A percentile compares a stretch with the other conserved stretches of the same genome.
These are phyloP conservation scores for Periparus ater DNA, from an alignment of 2,797 vertebrate species.

Conservation along the genomic window DNA sequence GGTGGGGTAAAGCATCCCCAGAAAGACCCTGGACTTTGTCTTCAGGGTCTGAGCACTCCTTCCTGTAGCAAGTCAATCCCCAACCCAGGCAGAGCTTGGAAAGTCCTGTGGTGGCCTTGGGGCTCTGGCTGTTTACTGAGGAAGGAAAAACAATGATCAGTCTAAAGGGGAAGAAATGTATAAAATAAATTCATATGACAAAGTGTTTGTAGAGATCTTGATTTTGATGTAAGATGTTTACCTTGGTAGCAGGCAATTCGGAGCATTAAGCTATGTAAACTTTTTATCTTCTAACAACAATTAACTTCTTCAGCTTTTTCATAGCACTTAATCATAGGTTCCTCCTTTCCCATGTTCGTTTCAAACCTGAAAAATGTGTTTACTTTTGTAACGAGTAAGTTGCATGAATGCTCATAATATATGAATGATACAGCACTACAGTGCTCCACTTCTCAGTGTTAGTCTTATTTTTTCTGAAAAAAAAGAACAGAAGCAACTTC, in stretches of 20 bases:
- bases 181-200: background rate
- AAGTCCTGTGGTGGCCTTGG: rapidly evolving
- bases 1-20: background rate
- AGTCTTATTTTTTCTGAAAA: background rate
- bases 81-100: rapidly evolving
- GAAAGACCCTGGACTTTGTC: background rate
- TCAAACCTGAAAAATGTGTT: conserved; percentile 1
- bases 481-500: background rate
- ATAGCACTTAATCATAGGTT: background rate
- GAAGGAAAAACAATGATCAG: background rate
- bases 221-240: conserved; percentile 2
- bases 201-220: background rate
- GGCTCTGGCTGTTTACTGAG: background rate
- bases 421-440: background rate
- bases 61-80: background rate
- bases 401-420: background rate
- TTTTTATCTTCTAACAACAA: background rate
- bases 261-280: background rate
- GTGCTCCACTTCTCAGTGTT: background rate
- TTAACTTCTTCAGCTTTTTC: background rate
- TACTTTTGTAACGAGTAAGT: background rate
- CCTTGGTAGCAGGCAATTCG: background rate
- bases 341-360: conserved; percentile 13
- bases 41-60: background rate
- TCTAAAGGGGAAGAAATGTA: background rate